phyloP scores from a whole-genome alignment of 2,113 vertebrate species.

The Phaethornis superciliosus region DNA sequence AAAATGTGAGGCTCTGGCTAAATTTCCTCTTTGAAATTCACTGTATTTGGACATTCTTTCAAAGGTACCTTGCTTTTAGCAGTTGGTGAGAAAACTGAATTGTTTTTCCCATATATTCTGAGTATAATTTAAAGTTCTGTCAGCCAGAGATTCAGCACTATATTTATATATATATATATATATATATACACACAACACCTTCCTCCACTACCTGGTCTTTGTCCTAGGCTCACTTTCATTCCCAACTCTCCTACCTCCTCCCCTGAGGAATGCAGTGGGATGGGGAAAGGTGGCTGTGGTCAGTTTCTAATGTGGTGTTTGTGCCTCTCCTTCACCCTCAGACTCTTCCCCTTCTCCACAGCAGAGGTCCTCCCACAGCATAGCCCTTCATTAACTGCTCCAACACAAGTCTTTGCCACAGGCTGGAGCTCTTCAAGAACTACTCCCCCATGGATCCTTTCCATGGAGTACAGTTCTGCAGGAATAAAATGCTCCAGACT shows the following conservation, averaged over 20 bases:
- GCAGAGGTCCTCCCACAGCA: not conserved
- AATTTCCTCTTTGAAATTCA: not conserved
- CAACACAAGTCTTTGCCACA: not conserved
- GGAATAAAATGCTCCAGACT: not conserved
- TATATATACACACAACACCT: too few species aligned
- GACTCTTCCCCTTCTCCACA: not conserved
- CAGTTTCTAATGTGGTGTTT: too few species aligned
- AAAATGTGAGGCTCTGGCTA: not conserved
- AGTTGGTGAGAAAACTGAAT: not conserved
- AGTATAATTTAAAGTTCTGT: not conserved
- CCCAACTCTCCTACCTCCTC: too few species aligned
- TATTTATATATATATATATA: not conserved
- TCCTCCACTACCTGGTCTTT: not conserved
- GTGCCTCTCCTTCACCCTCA: too few species aligned
- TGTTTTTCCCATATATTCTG: not conserved
- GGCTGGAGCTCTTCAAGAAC: not conserved
- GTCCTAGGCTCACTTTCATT: not conserved
- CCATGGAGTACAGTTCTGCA: not conserved
- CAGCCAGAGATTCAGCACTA: not conserved
- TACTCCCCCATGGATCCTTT: not conserved
- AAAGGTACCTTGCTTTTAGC: not conserved
- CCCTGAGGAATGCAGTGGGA: too few species aligned
- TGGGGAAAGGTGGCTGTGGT: too few species aligned
- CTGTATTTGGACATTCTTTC: not conserved
- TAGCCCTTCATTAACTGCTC: not conserved